phyloP scores from a whole-genome alignment of 2,888 invertebrate genomes.

The Deroplatys truncata region DNA sequence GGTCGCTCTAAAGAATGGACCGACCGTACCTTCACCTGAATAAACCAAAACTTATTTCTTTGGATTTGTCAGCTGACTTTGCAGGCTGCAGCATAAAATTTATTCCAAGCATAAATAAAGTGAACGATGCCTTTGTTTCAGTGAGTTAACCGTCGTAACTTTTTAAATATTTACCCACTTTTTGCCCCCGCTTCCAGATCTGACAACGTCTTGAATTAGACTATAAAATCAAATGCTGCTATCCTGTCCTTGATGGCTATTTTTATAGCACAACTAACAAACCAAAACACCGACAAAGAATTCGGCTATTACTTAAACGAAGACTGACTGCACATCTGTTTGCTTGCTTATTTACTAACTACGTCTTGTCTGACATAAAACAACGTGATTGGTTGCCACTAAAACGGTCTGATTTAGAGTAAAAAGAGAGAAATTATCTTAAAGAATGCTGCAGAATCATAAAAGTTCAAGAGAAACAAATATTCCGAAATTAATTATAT shows the following conservation, averaged over 20 bases:
- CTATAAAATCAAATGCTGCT: not conserved
- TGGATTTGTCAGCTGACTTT: not conserved
- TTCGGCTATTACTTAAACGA: not conserved
- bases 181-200: not conserved
- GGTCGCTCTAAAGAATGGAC: not conserved
- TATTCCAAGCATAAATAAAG: not conserved
- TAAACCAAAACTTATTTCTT: not conserved
- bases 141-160: not conserved
- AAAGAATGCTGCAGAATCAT: not conserved
- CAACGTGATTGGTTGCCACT: not conserved
- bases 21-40: not conserved
- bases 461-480: too few species aligned
- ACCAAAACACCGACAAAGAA: not conserved
- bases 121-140: not conserved
- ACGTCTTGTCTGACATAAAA: not conserved
- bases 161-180: not conserved
- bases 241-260: too few species aligned
- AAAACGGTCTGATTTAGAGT: not conserved
- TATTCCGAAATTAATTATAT: too few species aligned
- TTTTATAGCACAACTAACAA: not conserved
- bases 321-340: not conserved
- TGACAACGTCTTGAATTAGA: not conserved
- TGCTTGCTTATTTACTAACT: not conserved
- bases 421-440: too few species aligned
- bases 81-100: not conserved